Evolutionary conservation across 2,888 invertebrate genomes (phyloP).

Genomic region (Polyommatus icarus): DNA sequence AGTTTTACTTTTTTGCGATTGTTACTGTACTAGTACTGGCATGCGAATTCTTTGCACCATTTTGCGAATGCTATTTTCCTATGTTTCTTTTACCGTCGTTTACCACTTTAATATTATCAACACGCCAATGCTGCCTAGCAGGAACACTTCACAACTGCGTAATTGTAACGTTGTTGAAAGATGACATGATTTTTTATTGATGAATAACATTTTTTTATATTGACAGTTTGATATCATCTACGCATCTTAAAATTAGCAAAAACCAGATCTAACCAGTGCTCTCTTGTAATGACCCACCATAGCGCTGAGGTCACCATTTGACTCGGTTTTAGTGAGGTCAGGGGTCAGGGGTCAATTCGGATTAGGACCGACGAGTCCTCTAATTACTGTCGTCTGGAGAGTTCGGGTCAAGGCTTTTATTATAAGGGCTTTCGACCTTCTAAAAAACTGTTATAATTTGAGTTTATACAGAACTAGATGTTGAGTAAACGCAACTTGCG

Average conservation of each 20-base stretch:
- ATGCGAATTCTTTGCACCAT: neutral
- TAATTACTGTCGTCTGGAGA: neutral
- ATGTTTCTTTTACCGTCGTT: neutral
- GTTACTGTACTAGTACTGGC: neutral
- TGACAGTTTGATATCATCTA: neutral
- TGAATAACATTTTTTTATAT: neutral
- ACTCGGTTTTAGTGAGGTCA: slow-evolving; percentile 13
- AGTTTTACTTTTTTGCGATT: neutral
- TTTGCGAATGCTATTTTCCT: neutral
- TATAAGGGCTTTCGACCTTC: neutral
- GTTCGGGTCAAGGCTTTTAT: neutral
- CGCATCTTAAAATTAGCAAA: neutral
- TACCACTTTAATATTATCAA: neutral
- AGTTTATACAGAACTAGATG: neutral
- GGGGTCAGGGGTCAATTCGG: slow-evolving; percentile 11
- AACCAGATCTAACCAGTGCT: neutral
- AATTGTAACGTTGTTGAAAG: no score
- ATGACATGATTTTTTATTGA: no score
- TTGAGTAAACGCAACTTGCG: no score
- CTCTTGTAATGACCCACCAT: neutral
- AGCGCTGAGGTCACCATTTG: neutral
- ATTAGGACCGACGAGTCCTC: neutral
- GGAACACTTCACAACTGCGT: neutral
- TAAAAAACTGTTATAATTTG: neutral
- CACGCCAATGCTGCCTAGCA: neutral